phyloP scores from a whole-genome alignment of 2,888 invertebrate genomes.

The Tanytarsus gracilentus region DNA sequence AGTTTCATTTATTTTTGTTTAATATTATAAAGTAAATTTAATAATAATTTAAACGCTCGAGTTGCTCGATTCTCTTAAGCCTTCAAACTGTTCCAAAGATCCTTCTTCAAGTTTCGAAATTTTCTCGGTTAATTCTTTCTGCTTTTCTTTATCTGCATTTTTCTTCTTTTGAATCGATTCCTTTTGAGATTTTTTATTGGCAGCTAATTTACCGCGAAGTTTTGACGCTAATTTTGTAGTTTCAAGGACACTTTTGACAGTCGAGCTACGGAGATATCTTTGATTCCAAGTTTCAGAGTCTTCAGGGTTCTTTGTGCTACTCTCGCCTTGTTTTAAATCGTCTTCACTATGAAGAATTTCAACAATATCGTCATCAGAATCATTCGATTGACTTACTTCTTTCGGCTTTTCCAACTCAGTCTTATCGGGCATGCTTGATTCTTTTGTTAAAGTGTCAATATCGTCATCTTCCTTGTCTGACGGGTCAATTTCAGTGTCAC shows the following conservation, averaged over 20 bases:
- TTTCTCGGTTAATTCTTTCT: not conserved
- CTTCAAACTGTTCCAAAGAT: conserved; percentile 50
- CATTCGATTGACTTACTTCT: not conserved
- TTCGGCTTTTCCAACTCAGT: not conserved
- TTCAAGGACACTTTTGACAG: conserved; percentile 50
- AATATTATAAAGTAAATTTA: no score
- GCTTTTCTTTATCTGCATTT: conserved; percentile 12
- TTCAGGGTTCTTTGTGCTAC: conserved; percentile 40
- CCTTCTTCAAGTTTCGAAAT: conserved; percentile 43
- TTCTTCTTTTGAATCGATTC: no score
- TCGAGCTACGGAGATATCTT: conserved; percentile 51
- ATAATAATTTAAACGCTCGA: not conserved
- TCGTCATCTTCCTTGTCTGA: not conserved
- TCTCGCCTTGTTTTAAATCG: conserved; percentile 37
- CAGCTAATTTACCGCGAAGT: conserved; percentile 50
- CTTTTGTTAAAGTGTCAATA: not conserved
- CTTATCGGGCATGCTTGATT: not conserved
- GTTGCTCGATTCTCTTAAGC: conserved; percentile 6
- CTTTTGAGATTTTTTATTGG: conserved; percentile 43
- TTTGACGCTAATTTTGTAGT: conserved; percentile 51
- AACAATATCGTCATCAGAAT: conserved; percentile 13
- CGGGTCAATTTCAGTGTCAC: conserved; percentile 4
- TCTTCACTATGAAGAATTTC: conserved; percentile 34
- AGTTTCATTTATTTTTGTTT: no score
- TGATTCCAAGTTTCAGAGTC: conserved; percentile 50